A percentile compares a stretch with the other conserved stretches of the same genome.
phyloP scores from a whole-genome alignment of 2,113 vertebrate species.

The Ctenodactylus gundi region DNA sequence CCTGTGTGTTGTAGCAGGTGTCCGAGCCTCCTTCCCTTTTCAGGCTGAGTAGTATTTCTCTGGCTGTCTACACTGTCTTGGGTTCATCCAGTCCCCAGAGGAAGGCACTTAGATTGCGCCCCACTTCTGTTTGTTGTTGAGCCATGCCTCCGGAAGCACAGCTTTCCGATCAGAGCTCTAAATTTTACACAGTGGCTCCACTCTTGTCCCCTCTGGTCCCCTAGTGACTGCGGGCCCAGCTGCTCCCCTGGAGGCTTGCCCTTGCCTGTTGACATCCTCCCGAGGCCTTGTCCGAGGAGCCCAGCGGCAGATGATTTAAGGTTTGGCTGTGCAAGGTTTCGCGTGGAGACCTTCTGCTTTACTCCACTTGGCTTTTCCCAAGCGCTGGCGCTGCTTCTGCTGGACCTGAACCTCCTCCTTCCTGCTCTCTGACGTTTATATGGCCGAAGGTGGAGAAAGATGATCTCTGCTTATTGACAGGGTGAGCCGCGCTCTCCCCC shows the following conservation, averaged over 20 bases:
- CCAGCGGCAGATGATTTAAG: slow-evolving; percentile 14
- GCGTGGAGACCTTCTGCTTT: slow-evolving; percentile 57
- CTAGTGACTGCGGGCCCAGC: too few relatives aligned
- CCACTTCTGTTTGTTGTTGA: neutral
- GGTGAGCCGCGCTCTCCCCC: slow-evolving; percentile 36
- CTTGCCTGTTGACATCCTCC: slow-evolving; percentile 55
- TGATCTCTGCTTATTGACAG: slow-evolving; percentile 69
- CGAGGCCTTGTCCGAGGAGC: neutral
- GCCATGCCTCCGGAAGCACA: rapidly evolving
- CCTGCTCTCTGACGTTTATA: slow-evolving; percentile 44
- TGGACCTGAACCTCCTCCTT: slow-evolving; percentile 25
- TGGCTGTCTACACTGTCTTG: rapidly evolving
- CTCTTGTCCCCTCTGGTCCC: too few relatives aligned
- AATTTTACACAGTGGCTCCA: neutral
- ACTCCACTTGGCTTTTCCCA: slow-evolving; percentile 72
- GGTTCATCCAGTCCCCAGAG: neutral
- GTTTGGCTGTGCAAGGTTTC: slow-evolving; percentile 41
- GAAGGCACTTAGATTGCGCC: neutral
- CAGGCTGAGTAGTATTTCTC: neutral
- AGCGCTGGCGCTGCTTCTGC: slow-evolving; percentile 57
- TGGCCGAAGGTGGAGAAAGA: slow-evolving; percentile 66
- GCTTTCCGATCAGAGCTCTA: neutral
- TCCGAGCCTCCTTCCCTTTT: neutral
- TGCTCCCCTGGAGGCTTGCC: too few relatives aligned
- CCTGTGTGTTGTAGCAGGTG: neutral